Conservation (phyloP, 2,888 invertebrate genomes). For the Poecilus cupreus region DNA sequence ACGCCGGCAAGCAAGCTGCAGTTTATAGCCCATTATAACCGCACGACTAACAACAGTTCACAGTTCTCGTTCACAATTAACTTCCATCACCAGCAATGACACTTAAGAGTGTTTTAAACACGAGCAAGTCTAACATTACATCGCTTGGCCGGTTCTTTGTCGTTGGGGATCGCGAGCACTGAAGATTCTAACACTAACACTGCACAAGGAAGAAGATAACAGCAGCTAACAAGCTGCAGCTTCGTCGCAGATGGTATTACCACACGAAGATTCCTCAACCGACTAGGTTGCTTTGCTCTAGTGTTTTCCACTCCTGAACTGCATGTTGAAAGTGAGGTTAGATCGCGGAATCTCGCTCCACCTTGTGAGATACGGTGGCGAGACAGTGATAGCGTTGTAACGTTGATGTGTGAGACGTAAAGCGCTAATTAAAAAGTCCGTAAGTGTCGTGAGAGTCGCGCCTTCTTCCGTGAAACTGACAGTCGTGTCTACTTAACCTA, state of each 20-base stretch:
- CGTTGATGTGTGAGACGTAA: conserved; percentile 48
- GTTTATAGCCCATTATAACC: not conserved
- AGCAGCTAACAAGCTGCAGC: conserved; percentile 18
- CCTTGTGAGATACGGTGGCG: not conserved
- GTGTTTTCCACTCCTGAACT: not conserved
- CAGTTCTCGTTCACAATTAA: conserved; percentile 24
- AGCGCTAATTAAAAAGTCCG: conserved; percentile 55
- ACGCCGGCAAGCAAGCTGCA: too few relatives aligned
- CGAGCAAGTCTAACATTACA: conserved; percentile 22
- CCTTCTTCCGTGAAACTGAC: conserved; percentile 26
- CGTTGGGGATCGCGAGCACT: not conserved
- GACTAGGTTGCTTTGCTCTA: not conserved
- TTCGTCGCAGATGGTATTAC: conserved; percentile 13
- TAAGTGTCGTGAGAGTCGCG: conserved; percentile 43
- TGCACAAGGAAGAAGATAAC: conserved; percentile 10
- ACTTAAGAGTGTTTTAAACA: conserved; percentile 33
- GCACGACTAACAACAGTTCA: conserved; percentile 13
- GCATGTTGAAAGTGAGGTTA: not conserved
- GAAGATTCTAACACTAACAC: not conserved
- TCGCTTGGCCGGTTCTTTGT: not conserved
- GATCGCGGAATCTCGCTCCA: not conserved
- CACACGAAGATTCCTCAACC: not conserved
- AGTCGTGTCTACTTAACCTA: not conserved
- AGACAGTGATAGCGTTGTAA: conserved; percentile 49
- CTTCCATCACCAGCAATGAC: conserved; percentile 23